Conservation (phyloP, 2,888 invertebrate species). For the Netelia fuscicornis region DNA sequence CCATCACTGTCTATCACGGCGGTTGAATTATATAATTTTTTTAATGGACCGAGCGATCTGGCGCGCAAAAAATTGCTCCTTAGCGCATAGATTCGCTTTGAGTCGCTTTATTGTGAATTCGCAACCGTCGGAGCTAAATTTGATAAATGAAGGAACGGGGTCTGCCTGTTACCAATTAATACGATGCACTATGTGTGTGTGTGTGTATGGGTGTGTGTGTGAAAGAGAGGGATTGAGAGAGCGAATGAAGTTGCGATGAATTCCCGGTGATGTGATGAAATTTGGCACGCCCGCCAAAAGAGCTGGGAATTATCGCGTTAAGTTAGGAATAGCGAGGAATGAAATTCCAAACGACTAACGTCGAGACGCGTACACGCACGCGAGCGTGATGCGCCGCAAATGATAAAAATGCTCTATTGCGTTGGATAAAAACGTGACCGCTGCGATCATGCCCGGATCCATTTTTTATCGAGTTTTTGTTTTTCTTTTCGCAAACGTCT, state of each 20-base stretch:
- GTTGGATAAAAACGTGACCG: conserved; percentile 65
- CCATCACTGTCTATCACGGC: too few species aligned
- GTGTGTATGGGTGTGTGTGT: too few species aligned
- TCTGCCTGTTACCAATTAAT: too few species aligned
- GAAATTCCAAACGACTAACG: conserved; percentile 30
- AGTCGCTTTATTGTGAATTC: too few species aligned
- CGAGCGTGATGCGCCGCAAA: background rate
- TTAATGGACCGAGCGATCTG: too few species aligned
- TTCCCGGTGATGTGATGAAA: conserved; percentile 58
- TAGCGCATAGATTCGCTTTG: too few species aligned
- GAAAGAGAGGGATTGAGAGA: too few species aligned
- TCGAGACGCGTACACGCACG: background rate
- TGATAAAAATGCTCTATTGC: conserved; percentile 72
- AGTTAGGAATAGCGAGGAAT: conserved; percentile 18
- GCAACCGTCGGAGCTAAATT: too few species aligned
- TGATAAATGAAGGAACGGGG: too few species aligned
- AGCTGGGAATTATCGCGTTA: conserved; percentile 25
- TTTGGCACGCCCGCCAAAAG: background rate
- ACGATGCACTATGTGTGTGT: too few species aligned
- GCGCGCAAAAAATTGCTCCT: too few species aligned
- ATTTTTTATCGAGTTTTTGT: conserved; percentile 8
- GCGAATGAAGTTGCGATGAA: conserved; percentile 5
- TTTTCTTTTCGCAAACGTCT: conserved; percentile 43
- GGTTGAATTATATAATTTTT: too few species aligned
- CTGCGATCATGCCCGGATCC: conserved; percentile 35